Percentiles rank a stretch among this genome's conserved stretches.
Conservation (phyloP, 2,888 invertebrate genomes). For the Mantis religiosa region DNA sequence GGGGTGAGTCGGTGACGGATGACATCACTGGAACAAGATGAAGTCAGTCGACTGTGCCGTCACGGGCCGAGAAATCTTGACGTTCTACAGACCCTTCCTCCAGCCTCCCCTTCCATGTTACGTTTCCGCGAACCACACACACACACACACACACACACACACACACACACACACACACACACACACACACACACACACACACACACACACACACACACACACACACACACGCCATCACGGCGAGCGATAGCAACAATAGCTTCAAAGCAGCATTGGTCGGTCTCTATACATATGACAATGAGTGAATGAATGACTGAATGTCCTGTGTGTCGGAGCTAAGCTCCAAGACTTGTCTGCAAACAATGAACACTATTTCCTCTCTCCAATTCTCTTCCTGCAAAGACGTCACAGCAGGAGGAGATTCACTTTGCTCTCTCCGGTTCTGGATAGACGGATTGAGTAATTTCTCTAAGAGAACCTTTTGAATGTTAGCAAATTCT, state of each 20-base stretch:
- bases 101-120: background rate
- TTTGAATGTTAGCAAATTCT: background rate
- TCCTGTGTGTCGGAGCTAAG: background rate
- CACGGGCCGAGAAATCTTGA: constrained; percentile 40
- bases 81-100: constrained; percentile 2
- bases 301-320: background rate
- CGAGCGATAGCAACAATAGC: constrained; percentile 18
- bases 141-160: background rate
- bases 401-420: background rate
- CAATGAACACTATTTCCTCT: background rate
- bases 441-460: background rate
- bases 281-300: constrained; percentile 4
- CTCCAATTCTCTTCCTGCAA: background rate
- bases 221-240: background rate
- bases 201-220: background rate
- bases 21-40: constrained; percentile 41
- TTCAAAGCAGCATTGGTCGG: constrained; percentile 11
- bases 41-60: constrained; percentile 52
- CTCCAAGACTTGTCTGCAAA: background rate
- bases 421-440: background rate
- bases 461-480: background rate
- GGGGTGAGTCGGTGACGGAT: constrained; percentile 28
- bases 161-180: background rate
- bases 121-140: constrained; percentile 1
- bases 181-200: background rate